These are phyloP conservation scores for Cyclophora punctaria DNA, from an alignment of 2,888 invertebrate genomes.

Conservation along the genomic window DNA sequence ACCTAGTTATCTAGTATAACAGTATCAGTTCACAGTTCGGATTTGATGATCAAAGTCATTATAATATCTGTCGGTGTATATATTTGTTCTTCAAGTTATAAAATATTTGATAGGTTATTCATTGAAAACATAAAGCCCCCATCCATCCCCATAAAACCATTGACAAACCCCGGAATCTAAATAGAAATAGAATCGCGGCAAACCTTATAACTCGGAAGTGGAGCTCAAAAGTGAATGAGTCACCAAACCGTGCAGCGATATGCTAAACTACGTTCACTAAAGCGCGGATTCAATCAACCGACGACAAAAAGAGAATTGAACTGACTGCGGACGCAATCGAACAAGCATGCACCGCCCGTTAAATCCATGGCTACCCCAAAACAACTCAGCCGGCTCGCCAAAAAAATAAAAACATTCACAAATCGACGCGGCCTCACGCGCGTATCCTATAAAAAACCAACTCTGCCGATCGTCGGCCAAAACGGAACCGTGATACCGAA, in stretches of 20 bases:
- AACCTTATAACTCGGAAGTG: slow-evolving; percentile 35
- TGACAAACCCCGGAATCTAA: not conserved
- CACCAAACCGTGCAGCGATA: slow-evolving; percentile 50
- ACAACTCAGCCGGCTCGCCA: slow-evolving; percentile 65
- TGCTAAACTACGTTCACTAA: slow-evolving; percentile 67
- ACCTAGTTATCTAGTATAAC: too few species aligned
- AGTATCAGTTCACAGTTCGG: too few species aligned
- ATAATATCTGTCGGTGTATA: too few species aligned
- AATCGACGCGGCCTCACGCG: slow-evolving; percentile 56
- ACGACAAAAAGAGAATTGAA: slow-evolving; percentile 49
- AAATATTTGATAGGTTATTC: too few species aligned
- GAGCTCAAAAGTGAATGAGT: slow-evolving; percentile 59
- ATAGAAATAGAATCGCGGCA: not conserved
- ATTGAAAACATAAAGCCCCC: too few species aligned
- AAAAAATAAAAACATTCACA: slow-evolving; percentile 63
- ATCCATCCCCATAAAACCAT: too few species aligned
- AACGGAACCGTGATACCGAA: slow-evolving; percentile 73
- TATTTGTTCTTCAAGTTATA: too few species aligned
- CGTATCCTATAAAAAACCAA: slow-evolving; percentile 69
- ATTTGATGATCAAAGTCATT: too few species aligned
- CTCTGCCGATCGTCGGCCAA: slow-evolving; percentile 66
- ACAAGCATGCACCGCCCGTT: slow-evolving; percentile 57
- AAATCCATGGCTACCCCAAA: slow-evolving; percentile 68
- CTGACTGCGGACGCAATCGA: slow-evolving; percentile 62
- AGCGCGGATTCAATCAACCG: slow-evolving; percentile 69